Evolutionary conservation across 2,888 invertebrate species (phyloP).

Genomic region (Tigriopus californicus): DNA sequence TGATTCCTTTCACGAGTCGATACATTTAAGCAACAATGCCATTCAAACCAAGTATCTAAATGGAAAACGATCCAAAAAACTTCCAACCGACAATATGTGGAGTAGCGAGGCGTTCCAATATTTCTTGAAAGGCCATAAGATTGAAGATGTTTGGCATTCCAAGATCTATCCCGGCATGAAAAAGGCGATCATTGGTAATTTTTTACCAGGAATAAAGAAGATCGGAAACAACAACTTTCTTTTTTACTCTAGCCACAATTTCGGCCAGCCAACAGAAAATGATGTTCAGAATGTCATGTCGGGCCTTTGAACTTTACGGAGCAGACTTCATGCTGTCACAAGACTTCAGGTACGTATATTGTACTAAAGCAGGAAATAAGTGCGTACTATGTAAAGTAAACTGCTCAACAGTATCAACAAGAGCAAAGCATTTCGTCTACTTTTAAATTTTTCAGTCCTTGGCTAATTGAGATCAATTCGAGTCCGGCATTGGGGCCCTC

Average conservation of each 20-base stretch:
- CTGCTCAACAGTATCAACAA: too few species aligned
- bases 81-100: conserved; percentile 73
- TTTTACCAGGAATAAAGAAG: conserved; percentile 36
- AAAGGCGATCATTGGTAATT: conserved; percentile 47
- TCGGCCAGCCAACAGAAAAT: conserved; percentile 16
- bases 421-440: too few species aligned
- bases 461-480: conserved; percentile 82
- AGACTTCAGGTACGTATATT: conserved; percentile 33
- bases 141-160: conserved; percentile 47
- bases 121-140: conserved; percentile 31
- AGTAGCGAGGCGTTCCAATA: conserved; percentile 42
- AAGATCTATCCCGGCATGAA: conserved; percentile 67
- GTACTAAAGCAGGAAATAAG: too few species aligned
- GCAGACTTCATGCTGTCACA: conserved; percentile 80
- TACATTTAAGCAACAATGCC: conserved; percentile 82
- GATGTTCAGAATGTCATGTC: conserved; percentile 46
- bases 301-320: conserved; percentile 73
- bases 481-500: conserved; percentile 65
- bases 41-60: conserved; percentile 39
- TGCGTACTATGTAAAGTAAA: too few species aligned
- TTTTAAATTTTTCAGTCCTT: conserved; percentile 35
- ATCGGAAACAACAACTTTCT: neutral
- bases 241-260: neutral
- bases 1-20: conserved; percentile 70
- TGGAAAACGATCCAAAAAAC: conserved; percentile 38